Evolutionary conservation across 1,140 invertebrate genomes (phyloP), one percentile per base, ranked within the genome.

Genomic region (Papilio machaon): DNA sequence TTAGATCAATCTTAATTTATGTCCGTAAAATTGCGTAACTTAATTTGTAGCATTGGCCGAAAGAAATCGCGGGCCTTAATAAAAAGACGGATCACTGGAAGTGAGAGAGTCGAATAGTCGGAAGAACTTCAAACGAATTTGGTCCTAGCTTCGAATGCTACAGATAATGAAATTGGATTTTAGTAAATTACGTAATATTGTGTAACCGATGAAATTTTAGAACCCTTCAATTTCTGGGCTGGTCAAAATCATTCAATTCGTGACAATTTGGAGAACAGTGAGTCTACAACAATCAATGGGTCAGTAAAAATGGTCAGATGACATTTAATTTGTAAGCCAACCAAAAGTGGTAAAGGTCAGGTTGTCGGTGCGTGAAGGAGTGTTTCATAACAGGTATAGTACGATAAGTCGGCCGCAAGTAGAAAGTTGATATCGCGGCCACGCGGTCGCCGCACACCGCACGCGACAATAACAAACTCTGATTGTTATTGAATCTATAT

Each of bases 351-450:
- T 19, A 70, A 70, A 70, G 64, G 64, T 70, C 64, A 70, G 19
- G 64, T 70, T 15, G 64, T 35, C 23, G 13, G 64, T 15, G 19
- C 23, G 19, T 30, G 60, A 30, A 35, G 60, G 60, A 70, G 30
- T 70, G 64, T 70, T 70, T 70, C 64, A 70, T 70, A 70, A 70
- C 64, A 70, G 64, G 64, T 35, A 58, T 58, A 70, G 64, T 70
- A 15, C 30, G 64, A 38, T 35, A 70, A 70, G 30, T 70, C 23
- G 64, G 64, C 23, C 64, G 30, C 64, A 3, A 30, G 64, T 70
- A 70, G 64, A 70, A 70, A 70, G 64, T 35, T 35, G 9, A 23
- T 35, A 70, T 70, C 30, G 64, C 64, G 64, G 64, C 23, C 64
- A 70, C 11, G 23, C 64, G 64, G 64, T 70, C 64, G 64, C 64